phyloP scores from a whole-genome alignment of 1,140 invertebrate genomes.

The Metopolophium dirhodum region DNA sequence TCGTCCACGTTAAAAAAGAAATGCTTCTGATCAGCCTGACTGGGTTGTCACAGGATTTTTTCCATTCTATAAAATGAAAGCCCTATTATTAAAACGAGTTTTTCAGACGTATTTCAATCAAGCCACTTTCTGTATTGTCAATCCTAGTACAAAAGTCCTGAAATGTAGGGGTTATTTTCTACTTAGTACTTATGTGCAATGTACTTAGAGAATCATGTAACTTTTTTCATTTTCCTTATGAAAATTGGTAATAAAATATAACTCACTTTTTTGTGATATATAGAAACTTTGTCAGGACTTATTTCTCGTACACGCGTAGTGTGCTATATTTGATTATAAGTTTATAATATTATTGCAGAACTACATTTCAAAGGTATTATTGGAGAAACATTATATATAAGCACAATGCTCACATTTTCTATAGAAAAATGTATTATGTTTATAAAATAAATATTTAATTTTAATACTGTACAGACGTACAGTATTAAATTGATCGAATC shows the following conservation, averaged over 20 bases:
- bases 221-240: conserved; percentile 7
- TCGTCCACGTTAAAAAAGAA: conserved; percentile 21
- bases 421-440: neutral
- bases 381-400: neutral
- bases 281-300: neutral
- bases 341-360: neutral
- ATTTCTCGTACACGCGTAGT: neutral
- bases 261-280: neutral
- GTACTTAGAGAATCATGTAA: neutral
- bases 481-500: neutral
- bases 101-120: conserved; percentile 21
- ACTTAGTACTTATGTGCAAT: neutral
- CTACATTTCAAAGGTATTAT: neutral
- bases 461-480: no score
- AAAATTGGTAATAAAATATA: neutral
- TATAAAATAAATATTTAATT: no score
- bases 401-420: neutral
- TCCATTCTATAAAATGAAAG: neutral
- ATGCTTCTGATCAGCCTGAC: neutral
- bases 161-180: neutral
- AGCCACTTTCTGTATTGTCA: neutral
- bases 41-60: neutral
- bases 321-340: neutral
- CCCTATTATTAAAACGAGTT: neutral
- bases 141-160: neutral